Evolutionary conservation across 2,797 vertebrate species (phyloP).

Genomic region (Notoglanidium macrostoma): DNA sequence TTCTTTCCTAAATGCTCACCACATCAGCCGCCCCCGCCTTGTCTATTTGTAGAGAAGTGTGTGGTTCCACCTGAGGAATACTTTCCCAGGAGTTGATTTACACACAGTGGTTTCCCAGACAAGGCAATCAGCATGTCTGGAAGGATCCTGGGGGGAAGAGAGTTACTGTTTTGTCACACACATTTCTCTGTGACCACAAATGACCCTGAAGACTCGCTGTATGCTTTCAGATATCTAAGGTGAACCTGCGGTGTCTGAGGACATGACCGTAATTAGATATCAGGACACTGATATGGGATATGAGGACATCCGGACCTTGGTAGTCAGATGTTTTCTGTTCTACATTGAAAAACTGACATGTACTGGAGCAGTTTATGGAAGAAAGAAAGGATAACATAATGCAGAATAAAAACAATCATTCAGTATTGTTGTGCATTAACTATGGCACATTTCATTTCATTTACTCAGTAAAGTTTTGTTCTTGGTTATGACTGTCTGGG

Average conservation of each 20-base stretch:
- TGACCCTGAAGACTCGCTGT: not conserved
- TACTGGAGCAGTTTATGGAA: not conserved
- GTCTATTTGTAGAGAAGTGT: conserved; percentile 13
- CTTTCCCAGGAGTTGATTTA: not conserved
- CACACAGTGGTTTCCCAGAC: conserved; percentile 21
- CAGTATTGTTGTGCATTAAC: not conserved
- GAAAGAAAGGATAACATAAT: not conserved
- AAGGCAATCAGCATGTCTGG: conserved; percentile 6
- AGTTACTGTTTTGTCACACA: conserved; percentile 11
- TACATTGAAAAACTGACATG: not conserved
- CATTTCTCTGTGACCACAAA: conserved; percentile 36
- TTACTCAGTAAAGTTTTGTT: too few species aligned
- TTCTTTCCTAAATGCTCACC: conserved; percentile 7
- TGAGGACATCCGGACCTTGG: not conserved
- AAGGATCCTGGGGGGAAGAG: not conserved
- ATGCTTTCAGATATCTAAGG: conserved; percentile 16
- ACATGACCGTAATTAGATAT: not conserved
- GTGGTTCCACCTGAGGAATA: conserved; percentile 28
- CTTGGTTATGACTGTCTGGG: too few species aligned
- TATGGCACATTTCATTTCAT: too few species aligned
- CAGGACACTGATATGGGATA: not conserved
- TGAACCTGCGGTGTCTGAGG: conserved; percentile 38
- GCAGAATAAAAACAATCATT: not conserved
- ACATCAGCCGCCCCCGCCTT: conserved; percentile 5
- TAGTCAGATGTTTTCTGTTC: not conserved